Evolutionary conservation across 2,888 invertebrate genomes (phyloP), one percentile per base, ranked within the genome.

Genomic region (Lasiommata megera): DNA sequence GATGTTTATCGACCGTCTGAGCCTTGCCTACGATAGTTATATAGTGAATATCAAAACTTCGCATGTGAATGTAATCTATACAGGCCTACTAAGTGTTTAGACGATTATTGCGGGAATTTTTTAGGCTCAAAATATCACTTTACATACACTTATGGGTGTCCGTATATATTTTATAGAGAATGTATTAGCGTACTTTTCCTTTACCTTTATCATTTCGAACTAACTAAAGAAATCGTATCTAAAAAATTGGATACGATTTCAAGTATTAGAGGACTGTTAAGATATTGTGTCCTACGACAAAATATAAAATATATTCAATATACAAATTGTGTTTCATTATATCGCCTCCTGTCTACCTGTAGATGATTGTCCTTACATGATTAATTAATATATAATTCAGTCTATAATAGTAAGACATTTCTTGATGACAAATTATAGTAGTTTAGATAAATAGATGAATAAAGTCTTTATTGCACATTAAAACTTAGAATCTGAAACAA

Each of bases 101-200:
- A 64, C 37, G 51, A 62, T 61, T 64, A 60, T 66, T 62, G 61
- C 47, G 62, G 59, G 47, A 54, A 62, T 60, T 52, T 52, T 59
- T 62, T 60, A 56, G 52, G 67, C 67, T 67, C 62, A 66, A 67
- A 64, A 62, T 64, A 66, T 66, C 59, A 61, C 48, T 59, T 40
- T 61, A 65, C 58, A 64, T 63, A 69, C 61, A 63, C 60, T 61
- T 63, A 63, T 69, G 67, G 55, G 70, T 53, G 34, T 18, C 66
- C 16, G 41, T 62, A 62, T 80, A 82, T 80, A 81, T 81, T 82
- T 76, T 81, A 68, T 79, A 82, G 67, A 76, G 64, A 76, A 65
- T 71, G 68, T 70, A 72, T 74, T 70, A 76, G 67, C 67, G 71
- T 80, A 80, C 74, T 74, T 71, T 78, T 78, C 76, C 72, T 69